Conservation (phyloP, 2,888 invertebrate species). For the Digitonthophagus gazella region DNA sequence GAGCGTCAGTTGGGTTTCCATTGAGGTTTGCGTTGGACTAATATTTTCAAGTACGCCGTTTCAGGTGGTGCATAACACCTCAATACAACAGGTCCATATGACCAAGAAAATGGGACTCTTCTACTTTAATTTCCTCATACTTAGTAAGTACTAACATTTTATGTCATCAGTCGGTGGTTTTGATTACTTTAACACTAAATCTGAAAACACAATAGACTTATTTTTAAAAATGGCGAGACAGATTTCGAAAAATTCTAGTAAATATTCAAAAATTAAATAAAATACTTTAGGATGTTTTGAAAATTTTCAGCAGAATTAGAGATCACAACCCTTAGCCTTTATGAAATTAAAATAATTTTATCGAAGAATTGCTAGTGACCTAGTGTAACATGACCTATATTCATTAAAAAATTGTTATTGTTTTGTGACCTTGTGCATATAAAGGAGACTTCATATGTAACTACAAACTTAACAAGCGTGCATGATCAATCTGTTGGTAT, state of each 20-base stretch:
- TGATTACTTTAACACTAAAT: background rate
- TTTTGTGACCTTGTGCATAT: background rate
- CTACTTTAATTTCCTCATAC: background rate
- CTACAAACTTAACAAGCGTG: no score
- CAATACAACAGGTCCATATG: background rate
- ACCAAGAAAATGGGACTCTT: background rate
- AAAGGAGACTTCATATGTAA: no score
- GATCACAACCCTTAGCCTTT: no score
- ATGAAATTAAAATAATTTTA: no score
- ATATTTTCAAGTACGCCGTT: conserved; percentile 1
- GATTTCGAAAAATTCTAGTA: no score
- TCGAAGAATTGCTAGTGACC: no score
- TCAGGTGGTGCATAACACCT: conserved; percentile 9
- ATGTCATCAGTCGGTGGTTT: background rate
- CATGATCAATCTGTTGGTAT: no score
- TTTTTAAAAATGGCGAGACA: no score
- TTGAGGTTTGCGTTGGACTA: conserved; percentile 10
- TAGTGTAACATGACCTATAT: background rate
- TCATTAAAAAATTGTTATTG: background rate
- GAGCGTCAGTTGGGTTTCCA: conserved; percentile 9
- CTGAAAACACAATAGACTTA: no score
- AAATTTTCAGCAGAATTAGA: no score
- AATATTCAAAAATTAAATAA: no score
- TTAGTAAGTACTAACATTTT: background rate
- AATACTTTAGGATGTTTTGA: no score